Percentiles rank a stretch among this genome's conserved stretches.
Conservation (phyloP, 1,140 invertebrate genomes). For the Dendrolimus kikuchii region DNA sequence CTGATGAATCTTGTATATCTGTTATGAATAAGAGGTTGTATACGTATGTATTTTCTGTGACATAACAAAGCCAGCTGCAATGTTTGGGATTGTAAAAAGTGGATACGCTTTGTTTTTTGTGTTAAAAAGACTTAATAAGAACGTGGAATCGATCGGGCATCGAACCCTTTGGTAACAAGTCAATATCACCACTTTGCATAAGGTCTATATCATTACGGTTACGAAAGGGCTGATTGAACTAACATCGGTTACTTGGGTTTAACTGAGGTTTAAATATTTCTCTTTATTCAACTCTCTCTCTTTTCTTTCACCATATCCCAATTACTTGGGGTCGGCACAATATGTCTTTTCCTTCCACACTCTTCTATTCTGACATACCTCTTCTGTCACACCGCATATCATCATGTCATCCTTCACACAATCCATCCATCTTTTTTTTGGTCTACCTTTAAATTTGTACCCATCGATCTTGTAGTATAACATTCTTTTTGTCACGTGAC, state of each 20-base stretch:
- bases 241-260: neutral
- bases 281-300: neutral
- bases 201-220: constrained; percentile 58
- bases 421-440: too few species aligned
- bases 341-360: too few species aligned
- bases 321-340: too few species aligned
- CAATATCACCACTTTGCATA: constrained; percentile 50
- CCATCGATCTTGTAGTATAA: too few species aligned
- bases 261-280: constrained; percentile 4
- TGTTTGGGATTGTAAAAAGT: constrained; percentile 8
- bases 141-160: constrained; percentile 32
- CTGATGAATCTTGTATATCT: too few species aligned
- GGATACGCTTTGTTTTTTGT: constrained; percentile 21
- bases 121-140: constrained; percentile 37
- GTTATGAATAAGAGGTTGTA: too few species aligned
- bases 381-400: too few species aligned
- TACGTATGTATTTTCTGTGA: neutral
- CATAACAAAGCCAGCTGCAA: constrained; percentile 17
- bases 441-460: too few species aligned
- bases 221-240: constrained; percentile 3
- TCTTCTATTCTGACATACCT: too few species aligned
- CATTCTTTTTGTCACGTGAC: too few species aligned
- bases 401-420: too few species aligned
- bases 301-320: too few species aligned
- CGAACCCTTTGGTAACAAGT: constrained; percentile 49